Conservation (phyloP, 2,113 vertebrate species). For the Diphyllodes magnificus region DNA sequence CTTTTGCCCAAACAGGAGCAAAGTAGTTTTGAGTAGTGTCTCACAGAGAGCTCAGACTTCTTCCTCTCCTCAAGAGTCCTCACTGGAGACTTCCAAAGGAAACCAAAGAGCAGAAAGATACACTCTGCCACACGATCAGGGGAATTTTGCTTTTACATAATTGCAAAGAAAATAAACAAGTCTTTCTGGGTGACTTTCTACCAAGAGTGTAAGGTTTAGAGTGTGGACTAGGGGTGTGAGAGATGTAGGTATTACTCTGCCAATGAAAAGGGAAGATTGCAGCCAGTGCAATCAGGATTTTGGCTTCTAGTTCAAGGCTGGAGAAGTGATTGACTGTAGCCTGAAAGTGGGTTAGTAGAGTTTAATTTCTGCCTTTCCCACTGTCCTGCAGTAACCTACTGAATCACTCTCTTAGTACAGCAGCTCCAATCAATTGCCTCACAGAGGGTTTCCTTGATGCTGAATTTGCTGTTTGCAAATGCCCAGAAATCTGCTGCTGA, state of each 20-base stretch:
- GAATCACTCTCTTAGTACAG: background rate
- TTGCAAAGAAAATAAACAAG: background rate
- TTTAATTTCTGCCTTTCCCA: constrained; percentile 1
- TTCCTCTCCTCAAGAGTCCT: background rate
- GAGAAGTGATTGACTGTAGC: background rate
- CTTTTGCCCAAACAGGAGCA: background rate
- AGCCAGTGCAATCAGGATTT: background rate
- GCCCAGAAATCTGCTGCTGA: background rate
- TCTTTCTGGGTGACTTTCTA: background rate
- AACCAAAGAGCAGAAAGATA: background rate
- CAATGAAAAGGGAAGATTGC: background rate
- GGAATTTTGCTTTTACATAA: background rate
- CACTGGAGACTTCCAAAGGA: background rate
- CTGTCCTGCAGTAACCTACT: background rate
- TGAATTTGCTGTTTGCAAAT: background rate
- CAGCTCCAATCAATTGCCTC: background rate
- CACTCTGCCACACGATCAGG: accelerated
- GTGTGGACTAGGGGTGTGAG: background rate
- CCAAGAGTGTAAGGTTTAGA: background rate
- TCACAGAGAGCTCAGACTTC: background rate
- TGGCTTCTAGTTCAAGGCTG: background rate
- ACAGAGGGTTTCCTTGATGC: background rate
- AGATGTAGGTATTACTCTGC: background rate
- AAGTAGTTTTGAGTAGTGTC: background rate
- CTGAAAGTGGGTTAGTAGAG: background rate